Evolutionary conservation across 2,113 vertebrate species (phyloP), one percentile per base, ranked within the genome.

Genomic region (Dasypus novemcinctus): DNA sequence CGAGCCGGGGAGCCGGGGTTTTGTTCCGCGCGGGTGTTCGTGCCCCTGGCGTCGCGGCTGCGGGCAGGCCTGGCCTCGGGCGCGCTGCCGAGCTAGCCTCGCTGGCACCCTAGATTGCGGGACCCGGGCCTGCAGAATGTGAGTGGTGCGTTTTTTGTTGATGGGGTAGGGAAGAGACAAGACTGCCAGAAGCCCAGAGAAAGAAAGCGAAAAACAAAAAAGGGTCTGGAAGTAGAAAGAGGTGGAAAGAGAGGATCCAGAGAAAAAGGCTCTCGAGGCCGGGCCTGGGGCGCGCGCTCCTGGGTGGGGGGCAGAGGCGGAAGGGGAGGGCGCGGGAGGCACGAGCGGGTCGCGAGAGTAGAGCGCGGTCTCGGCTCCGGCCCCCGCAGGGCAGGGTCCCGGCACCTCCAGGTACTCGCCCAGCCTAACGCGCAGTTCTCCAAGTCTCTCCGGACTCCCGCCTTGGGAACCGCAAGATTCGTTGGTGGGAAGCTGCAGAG

Each of bases 281-380:
- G 3, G 63, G 52, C 64, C 63, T 9, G 4, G n/a, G 61, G 68
- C 10, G 25, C 38, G 1, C 23, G 33, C 25, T 0, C 63, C 41
- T 1, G 4, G 31, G 2, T 18, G 33, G 27, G 23, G 4, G 18
- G 25, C 49, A 7, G 76, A 41, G 59, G 43, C 25, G 33, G 57
- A 18, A 59, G 57, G 20, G 57, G 57, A 21, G 57, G 20, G 57
- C 3, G 57, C 18, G 57, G 57, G 17, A 20, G 54, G 14, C 21
- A 64, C 0, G 0, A 46, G n/a, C 6, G 1, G 61, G 59, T 4
- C 15, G 11, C 8, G 25, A 27, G 52, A 57, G 57, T 18, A 63
- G 49, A 63, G 21, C 52, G 41, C 25, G 2, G 33, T 15, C 74
- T 83, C 52, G 41, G 33, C 71, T 27, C 57, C 43, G 69, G 49